Conservation (phyloP, 2,888 invertebrate species). For the Crossocerus cetratus region DNA sequence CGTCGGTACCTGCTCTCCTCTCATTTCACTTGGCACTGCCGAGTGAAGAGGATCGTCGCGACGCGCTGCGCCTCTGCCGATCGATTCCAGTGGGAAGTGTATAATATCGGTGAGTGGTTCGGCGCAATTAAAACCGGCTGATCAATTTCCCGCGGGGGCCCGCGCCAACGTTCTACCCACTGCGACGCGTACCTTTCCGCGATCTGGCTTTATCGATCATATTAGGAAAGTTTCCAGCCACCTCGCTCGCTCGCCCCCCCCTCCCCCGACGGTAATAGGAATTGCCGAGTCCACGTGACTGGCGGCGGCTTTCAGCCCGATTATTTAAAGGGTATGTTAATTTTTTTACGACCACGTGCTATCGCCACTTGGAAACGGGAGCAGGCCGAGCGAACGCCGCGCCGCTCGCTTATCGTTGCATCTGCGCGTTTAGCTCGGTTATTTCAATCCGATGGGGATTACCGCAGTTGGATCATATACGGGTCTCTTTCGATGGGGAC, state of each 20-base stretch:
- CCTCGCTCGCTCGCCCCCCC: neutral
- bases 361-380: neutral
- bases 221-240: slow-evolving; percentile 28
- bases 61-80: neutral
- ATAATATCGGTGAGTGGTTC: neutral
- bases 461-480: no score
- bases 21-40: no score
- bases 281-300: neutral
- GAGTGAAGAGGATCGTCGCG: no score
- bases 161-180: neutral
- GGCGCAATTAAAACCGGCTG: neutral
- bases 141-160: slow-evolving; percentile 5
- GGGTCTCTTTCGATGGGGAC: no score
- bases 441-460: neutral
- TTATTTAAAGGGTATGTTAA: neutral
- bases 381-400: neutral
- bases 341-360: neutral
- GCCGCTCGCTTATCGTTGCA: neutral
- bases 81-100: neutral
- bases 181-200: no score
- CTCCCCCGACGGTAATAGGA: neutral
- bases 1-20: no score
- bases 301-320: slow-evolving; percentile 14
- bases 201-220: slow-evolving; percentile 26
- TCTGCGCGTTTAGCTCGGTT: neutral